Base-by-base conservation (phyloP, 2,888 invertebrate species). In the Lymantria dispar region DNA sequence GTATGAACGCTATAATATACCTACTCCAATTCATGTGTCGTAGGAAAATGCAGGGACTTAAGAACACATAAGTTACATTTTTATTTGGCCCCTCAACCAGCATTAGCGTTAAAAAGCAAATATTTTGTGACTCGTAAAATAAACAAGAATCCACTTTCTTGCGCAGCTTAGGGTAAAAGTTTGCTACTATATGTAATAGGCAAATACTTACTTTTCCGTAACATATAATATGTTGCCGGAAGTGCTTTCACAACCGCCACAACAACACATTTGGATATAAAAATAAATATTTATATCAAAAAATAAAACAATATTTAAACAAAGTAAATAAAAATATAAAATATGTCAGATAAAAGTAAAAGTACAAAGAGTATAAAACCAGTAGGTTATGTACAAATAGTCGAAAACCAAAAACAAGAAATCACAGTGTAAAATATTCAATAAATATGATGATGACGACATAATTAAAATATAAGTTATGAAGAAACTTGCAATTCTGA, bases 141-240 rank as follows among this genome's bases (percentile, higher is more conserved):
- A 22, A 22, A 22, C 22, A 22, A 2, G 5, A 22, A 22, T 22
- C 22, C 22, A 22, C 22, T 22, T 22, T 36, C 2, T 3, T 36
- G 36, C 7, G 7, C 1, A n/a, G n/a, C 11, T 11, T 9, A 2
- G 14, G 9, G 14, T 15, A 40, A 14, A 13, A 40, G 12, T 10
- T 14, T 13, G 13, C 7, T 15, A 41, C 15, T 7, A n/a, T 10
- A 5, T 13, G 22, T 22, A 22, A 2, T 22, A 22, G 5, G 5
- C 22, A 13, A 44, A 14, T 15, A 36, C 50, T 53, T 56, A 80
- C 79, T 64, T 76, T 64, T 80, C 80, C 37, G 70, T 33, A 37
- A 72, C 43, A 50, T 74, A 76, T 13, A 70, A 50, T 7, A 71
- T 9, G 43, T 63, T 70, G 12, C 72, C 72, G 5, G 70, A 13